Percentiles rank a stretch among this genome's conserved stretches.
These are phyloP conservation scores for Tursiops truncatus DNA, from an alignment of 2,113 vertebrate genomes.

Conservation along the genomic window DNA sequence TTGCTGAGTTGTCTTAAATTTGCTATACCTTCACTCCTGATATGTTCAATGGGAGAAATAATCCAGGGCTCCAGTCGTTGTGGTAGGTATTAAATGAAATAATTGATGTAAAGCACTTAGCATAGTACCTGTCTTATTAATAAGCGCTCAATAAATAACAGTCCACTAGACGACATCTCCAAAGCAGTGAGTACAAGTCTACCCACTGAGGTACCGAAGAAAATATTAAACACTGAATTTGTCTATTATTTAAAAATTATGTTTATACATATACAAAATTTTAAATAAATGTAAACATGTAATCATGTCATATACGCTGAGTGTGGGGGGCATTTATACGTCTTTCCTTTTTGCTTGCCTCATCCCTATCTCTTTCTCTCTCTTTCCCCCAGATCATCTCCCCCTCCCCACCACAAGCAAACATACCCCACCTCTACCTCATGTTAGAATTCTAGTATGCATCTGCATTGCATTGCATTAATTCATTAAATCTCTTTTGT, in stretches of 20 bases:
- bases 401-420: background rate
- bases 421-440: background rate
- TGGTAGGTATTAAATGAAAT: background rate
- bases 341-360: background rate
- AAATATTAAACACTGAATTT: background rate
- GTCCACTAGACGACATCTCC: background rate
- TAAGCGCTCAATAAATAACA: background rate
- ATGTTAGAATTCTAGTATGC: background rate
- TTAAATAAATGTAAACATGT: background rate
- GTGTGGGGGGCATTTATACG: background rate
- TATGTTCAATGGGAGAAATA: background rate
- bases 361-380: background rate
- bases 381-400: background rate
- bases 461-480: background rate
- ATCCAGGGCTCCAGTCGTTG: background rate
- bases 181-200: background rate
- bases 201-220: background rate
- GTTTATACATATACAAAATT: background rate
- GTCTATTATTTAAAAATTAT: background rate
- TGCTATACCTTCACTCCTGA: background rate
- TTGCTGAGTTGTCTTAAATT: constrained; percentile 3
- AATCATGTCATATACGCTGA: background rate
- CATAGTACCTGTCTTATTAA: background rate
- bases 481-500: background rate
- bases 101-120: background rate